phyloP scores from a whole-genome alignment of 2,888 invertebrate species.

The Drosophila algonquin region DNA sequence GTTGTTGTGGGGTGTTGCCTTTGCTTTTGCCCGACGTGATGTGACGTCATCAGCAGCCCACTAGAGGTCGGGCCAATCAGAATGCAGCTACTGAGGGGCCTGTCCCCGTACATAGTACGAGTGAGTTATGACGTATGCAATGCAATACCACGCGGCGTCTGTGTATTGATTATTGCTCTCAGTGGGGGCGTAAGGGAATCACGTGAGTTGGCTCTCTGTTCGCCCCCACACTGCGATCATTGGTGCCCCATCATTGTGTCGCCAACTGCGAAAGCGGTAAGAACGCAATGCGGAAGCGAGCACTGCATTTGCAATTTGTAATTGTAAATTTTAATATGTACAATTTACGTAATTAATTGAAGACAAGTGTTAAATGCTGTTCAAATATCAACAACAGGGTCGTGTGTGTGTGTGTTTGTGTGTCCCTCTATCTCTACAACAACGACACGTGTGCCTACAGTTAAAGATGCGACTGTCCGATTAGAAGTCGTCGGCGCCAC shows the following conservation, averaged over 20 bases:
- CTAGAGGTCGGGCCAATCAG: no score
- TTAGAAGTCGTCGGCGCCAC: slow-evolving; percentile 15
- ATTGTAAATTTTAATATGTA: slow-evolving; percentile 22
- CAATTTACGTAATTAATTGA: slow-evolving; percentile 36
- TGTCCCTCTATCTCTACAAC: not conserved
- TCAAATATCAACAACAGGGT: slow-evolving; percentile 19
- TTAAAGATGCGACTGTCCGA: not conserved
- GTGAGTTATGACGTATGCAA: slow-evolving; percentile 24
- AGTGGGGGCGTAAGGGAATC: not conserved
- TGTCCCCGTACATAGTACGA: slow-evolving; percentile 39
- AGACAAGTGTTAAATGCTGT: slow-evolving; percentile 9
- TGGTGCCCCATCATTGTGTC: not conserved
- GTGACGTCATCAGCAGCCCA: slow-evolving; percentile 46
- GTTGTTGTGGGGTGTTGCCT: slow-evolving; percentile 13
- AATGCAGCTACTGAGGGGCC: slow-evolving; percentile 48
- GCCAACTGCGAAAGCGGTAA: slow-evolving; percentile 42
- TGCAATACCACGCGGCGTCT: slow-evolving; percentile 25
- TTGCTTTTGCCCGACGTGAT: not conserved
- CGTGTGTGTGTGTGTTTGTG: not conserved
- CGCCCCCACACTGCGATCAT: not conserved
- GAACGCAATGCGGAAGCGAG: slow-evolving; percentile 33
- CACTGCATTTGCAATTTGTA: slow-evolving; percentile 17
- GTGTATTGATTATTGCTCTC: slow-evolving; percentile 40
- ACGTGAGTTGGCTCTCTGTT: slow-evolving; percentile 22
- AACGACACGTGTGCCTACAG: not conserved